Base-by-base conservation (phyloP, 1,140 invertebrate species). In the Harpegnathos saltator region DNA sequence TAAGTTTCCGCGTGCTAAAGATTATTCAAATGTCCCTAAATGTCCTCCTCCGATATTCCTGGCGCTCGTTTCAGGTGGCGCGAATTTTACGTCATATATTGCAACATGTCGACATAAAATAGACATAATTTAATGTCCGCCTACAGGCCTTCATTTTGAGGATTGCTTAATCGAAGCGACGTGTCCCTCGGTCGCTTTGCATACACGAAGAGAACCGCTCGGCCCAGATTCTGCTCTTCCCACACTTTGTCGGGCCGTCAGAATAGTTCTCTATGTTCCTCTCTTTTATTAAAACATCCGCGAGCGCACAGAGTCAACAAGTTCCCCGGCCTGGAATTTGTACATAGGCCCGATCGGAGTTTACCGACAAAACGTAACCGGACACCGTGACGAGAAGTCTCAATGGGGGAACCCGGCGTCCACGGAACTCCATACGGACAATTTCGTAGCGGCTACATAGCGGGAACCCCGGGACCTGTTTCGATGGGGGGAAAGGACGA, bases 281-380 rank as follows among this genome's bases (percentile, higher is more conserved):
- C 48, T 80, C 48, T 80, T 48, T 80, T 26, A 80, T 17, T 17
- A 17, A 52, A 50, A 68, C 17, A 0, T 68, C 68, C 29, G 38
- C 11, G 29, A 54, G 17, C 72, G 22, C 29, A 15, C 19, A 14
- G 14, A 54, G 44, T 75, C 73, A 75, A 75, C 73, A 75, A 63
- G 59, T 63, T 62, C 44, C 73, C n/a, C n/a, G 52, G 38, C 7
- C 14, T 75, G 56, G 12, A 78, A 75, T 52, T 75, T 75, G 9
- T 63, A 54, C n/a, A 48, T 58, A 48, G 69, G 29, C 3, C n/a
- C 14, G 33, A 48, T 19, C 22, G 1, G 63, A 83, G 74, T 82
- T 82, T 82, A 63, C 44, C 71, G 63, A 68, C 74, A 62, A 69
- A 68, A 83, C 33, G 75, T 80, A 80, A 80, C 38, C 75, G 65